These are phyloP conservation scores for Sturnus vulgaris DNA, from an alignment of 2,113 vertebrate species.

Conservation along the genomic window DNA sequence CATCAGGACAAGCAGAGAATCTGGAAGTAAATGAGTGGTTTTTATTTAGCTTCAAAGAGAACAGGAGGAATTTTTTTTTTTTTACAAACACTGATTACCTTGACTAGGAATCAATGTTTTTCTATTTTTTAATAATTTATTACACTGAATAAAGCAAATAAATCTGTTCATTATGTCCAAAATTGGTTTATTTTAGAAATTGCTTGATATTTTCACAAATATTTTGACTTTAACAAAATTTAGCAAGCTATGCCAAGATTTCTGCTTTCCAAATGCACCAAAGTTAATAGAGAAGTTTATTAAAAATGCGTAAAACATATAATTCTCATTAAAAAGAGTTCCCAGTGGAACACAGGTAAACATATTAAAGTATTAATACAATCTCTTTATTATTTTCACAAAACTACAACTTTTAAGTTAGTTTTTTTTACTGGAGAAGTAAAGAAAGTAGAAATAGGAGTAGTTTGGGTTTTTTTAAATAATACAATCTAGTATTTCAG, in stretches of 20 bases:
- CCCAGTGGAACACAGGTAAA: not conserved
- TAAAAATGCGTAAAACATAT: not conserved
- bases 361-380: not conserved
- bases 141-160: conserved; percentile 35
- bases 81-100: not conserved
- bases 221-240: conserved; percentile 29
- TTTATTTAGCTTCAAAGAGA: not conserved
- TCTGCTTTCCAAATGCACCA: not conserved
- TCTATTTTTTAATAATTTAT: not conserved
- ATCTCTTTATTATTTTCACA: not conserved
- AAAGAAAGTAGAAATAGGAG: not conserved
- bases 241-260: not conserved
- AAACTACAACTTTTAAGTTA: not conserved
- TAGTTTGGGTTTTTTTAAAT: not conserved
- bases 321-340: not conserved
- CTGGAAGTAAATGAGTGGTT: not conserved
- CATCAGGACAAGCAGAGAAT: conserved; percentile 9
- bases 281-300: not conserved
- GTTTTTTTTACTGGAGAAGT: not conserved
- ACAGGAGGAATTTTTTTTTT: not conserved
- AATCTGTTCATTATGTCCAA: conserved; percentile 18
- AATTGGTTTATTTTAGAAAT: not conserved
- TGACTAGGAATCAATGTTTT: not conserved
- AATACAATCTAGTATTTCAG: not conserved
- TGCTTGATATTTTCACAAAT: conserved; percentile 28